Percentiles rank a stretch among this genome's conserved stretches.
These are phyloP conservation scores for Lampris incognitus DNA, from an alignment of 2,113 vertebrate genomes.

Conservation along the genomic window DNA sequence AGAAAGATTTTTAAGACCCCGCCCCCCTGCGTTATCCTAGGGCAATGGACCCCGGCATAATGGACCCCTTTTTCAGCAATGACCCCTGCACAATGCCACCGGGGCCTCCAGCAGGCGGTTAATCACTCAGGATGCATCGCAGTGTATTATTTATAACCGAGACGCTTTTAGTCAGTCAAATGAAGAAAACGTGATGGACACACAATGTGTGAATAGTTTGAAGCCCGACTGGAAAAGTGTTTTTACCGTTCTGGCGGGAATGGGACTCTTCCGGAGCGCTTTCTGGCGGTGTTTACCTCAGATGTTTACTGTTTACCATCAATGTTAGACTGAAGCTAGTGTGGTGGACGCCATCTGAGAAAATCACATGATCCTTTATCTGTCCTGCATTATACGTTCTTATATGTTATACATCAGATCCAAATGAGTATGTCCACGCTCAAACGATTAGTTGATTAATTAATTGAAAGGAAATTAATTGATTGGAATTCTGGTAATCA, in stretches of 20 bases:
- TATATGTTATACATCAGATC: too few species aligned
- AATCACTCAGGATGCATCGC: conserved; percentile 8
- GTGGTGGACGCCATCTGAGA: too few species aligned
- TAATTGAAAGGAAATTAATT: too few species aligned
- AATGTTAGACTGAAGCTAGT: too few species aligned
- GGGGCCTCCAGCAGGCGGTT: conserved; percentile 40
- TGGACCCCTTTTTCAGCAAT: conserved; percentile 18
- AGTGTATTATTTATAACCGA: neutral
- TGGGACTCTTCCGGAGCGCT: too few species aligned
- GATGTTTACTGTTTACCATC: too few species aligned
- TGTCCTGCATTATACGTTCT: too few species aligned
- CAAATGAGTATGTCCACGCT: too few species aligned
- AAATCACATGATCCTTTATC: too few species aligned
- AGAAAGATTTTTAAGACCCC: conserved; percentile 11
- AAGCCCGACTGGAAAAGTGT: conserved; percentile 1
- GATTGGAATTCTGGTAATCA: too few species aligned
- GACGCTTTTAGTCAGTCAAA: conserved; percentile 21
- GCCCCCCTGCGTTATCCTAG: conserved; percentile 12
- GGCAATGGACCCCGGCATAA: conserved; percentile 37
- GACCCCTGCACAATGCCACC: conserved; percentile 34
- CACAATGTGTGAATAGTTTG: neutral
- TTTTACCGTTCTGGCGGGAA: conserved; percentile 19
- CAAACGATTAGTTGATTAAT: too few species aligned
- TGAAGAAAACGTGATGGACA: conserved; percentile 61
- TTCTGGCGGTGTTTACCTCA: too few species aligned